These are phyloP conservation scores for Harpalus rufipes DNA, from an alignment of 2,888 invertebrate species.

Conservation along the genomic window DNA sequence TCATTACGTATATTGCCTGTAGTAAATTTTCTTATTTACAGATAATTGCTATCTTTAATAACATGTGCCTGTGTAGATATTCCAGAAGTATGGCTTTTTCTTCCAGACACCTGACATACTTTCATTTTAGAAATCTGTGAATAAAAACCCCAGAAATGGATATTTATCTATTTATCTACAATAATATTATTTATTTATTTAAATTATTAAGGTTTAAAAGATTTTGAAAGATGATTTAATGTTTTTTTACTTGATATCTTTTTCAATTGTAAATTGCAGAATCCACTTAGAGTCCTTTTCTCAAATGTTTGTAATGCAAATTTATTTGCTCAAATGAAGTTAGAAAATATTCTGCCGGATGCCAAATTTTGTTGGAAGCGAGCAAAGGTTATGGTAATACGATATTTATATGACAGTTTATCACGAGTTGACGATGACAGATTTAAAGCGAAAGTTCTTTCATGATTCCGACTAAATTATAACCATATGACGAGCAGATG, in stretches of 20 bases:
- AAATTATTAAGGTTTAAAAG: too few relatives aligned
- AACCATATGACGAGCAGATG: constrained; percentile 58
- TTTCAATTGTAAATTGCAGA: neutral
- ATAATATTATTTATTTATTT: too few relatives aligned
- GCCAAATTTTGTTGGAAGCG: constrained; percentile 35
- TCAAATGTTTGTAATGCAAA: constrained; percentile 32
- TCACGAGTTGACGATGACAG: constrained; percentile 51
- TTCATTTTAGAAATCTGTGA: too few relatives aligned
- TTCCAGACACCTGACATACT: too few relatives aligned
- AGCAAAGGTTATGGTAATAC: constrained; percentile 48
- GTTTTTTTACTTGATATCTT: neutral
- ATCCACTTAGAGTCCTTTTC: neutral
- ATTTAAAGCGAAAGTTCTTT: constrained; percentile 62
- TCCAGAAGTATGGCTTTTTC: too few relatives aligned
- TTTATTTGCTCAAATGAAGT: constrained; percentile 32
- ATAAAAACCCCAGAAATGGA: too few relatives aligned
- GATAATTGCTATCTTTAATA: too few relatives aligned
- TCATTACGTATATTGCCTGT: too few relatives aligned
- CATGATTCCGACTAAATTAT: constrained; percentile 55
- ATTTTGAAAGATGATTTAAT: neutral
- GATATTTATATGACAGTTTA: constrained; percentile 61
- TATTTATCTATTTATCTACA: too few relatives aligned
- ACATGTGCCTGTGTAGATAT: too few relatives aligned
- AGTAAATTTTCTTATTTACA: too few relatives aligned
- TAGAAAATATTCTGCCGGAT: constrained; percentile 24